Conservation (phyloP, 2,113 vertebrate genomes). For the Rana temporaria region DNA sequence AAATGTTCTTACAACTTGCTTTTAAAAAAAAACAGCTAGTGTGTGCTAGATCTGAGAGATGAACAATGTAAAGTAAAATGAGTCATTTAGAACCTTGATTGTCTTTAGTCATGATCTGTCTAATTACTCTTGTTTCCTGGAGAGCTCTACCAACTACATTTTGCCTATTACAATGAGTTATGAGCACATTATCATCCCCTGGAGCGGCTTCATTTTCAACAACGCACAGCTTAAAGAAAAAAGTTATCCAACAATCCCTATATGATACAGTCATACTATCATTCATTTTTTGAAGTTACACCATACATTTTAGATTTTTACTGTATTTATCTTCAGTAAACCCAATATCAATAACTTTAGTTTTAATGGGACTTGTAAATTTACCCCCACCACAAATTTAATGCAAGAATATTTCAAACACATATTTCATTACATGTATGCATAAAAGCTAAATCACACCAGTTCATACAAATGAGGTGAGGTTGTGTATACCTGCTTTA, state of each 20-base stretch:
- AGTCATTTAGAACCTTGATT: conserved; percentile 43
- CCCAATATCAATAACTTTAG: too few relatives aligned
- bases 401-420: too few relatives aligned
- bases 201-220: background rate
- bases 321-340: too few relatives aligned
- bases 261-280: background rate
- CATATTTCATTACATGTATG: too few relatives aligned
- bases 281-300: background rate
- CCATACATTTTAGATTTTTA: too few relatives aligned
- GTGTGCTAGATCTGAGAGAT: conserved; percentile 41
- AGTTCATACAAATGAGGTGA: too few relatives aligned
- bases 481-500: too few relatives aligned
- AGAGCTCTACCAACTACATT: background rate
- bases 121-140: conserved; percentile 36
- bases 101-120: conserved; percentile 37
- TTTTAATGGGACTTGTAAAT: too few relatives aligned
- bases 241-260: conserved; percentile 13
- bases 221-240: background rate
- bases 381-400: too few relatives aligned
- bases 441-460: too few relatives aligned
- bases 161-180: conserved; percentile 54
- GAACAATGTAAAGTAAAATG: conserved; percentile 48
- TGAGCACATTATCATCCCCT: background rate
- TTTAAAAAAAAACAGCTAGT: background rate
- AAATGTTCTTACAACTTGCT: conserved; percentile 39